Percentiles rank a stretch among this genome's conserved stretches.
These are phyloP conservation scores for Allophyes oxyacanthae DNA, from an alignment of 2,888 invertebrate species.

Conservation along the genomic window DNA sequence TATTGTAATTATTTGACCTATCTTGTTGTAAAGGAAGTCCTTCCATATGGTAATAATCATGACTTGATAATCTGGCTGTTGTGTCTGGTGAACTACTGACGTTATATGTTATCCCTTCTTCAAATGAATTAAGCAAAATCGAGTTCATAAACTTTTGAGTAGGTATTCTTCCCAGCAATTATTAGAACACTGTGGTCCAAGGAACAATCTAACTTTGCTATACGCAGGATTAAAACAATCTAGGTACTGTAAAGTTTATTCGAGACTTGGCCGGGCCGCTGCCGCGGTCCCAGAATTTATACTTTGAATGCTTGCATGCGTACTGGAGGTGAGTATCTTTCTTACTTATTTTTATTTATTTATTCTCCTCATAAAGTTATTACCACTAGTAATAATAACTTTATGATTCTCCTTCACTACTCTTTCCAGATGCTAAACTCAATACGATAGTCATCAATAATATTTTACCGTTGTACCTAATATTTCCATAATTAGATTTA, in stretches of 20 bases:
- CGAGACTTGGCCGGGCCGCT: constrained; percentile 69
- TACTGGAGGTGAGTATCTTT: constrained; percentile 49
- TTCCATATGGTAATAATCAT: constrained; percentile 70
- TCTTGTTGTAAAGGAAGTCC: constrained; percentile 41
- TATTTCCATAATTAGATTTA: too few species aligned
- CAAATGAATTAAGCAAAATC: constrained; percentile 70
- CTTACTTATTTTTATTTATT: constrained; percentile 67
- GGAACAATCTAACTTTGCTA: constrained; percentile 73
- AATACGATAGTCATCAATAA: too few species aligned
- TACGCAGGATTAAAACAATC: constrained; percentile 64
- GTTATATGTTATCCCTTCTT: constrained; percentile 71
- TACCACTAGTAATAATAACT: too few species aligned
- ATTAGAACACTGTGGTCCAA: constrained; percentile 76
- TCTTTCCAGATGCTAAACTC: too few species aligned
- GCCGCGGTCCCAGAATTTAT: too few species aligned
- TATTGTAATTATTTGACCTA: constrained; percentile 64
- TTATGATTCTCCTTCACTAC: too few species aligned
- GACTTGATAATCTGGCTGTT: constrained; percentile 68
- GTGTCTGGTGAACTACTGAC: constrained; percentile 73
- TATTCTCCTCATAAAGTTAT: too few species aligned
- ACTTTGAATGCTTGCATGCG: constrained; percentile 76
- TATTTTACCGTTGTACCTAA: too few species aligned
- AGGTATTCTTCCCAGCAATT: constrained; percentile 72
- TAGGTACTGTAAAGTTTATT: constrained; percentile 73
- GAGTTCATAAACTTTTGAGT: constrained; percentile 74